Conservation (phyloP, 1,140 invertebrate genomes). For the Drosophila carrolli region DNA sequence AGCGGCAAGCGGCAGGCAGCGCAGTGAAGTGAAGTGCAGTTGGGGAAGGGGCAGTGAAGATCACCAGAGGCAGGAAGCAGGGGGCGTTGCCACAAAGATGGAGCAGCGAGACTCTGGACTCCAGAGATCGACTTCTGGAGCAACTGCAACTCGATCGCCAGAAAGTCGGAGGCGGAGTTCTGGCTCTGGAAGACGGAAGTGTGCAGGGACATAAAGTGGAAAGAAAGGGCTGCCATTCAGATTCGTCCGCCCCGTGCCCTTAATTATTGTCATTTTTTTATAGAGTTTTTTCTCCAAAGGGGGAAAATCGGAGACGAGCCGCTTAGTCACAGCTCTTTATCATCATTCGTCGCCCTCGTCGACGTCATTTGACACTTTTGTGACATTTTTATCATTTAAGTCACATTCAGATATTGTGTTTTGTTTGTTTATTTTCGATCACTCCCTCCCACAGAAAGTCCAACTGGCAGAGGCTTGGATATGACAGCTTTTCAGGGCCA, state of each 20-base stretch:
- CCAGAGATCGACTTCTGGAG: slow-evolving; percentile 6
- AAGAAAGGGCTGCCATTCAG: slow-evolving; percentile 51
- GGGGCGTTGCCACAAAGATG: slow-evolving; percentile 56
- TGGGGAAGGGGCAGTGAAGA: slow-evolving; percentile 21
- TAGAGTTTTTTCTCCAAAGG: slow-evolving; percentile 15
- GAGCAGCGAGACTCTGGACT: slow-evolving; percentile 3
- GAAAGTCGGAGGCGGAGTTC: slow-evolving; percentile 17
- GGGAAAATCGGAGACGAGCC: slow-evolving; percentile 28
- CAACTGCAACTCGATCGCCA: slow-evolving; percentile 61
- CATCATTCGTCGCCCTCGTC: slow-evolving; percentile 79
- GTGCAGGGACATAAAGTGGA: slow-evolving; percentile 17
- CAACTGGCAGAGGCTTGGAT: slow-evolving; percentile 27
- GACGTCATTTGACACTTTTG: slow-evolving; percentile 76
- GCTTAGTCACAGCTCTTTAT: slow-evolving; percentile 77
- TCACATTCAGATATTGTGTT: slow-evolving; percentile 65
- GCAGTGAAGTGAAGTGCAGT: not conserved
- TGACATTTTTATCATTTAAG: slow-evolving; percentile 83
- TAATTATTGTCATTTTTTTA: slow-evolving; percentile 77
- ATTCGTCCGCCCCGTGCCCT: slow-evolving; percentile 63
- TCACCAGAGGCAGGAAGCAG: slow-evolving; percentile 70
- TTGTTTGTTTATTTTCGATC: slow-evolving; percentile 45
- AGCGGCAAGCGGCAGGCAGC: slow-evolving; percentile 54
- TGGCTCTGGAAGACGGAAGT: slow-evolving; percentile 20
- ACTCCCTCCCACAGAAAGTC: not conserved
- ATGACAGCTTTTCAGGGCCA: slow-evolving; percentile 59